Conservation (phyloP, 2,113 vertebrate species). For the Benitochromis conjunctus region DNA sequence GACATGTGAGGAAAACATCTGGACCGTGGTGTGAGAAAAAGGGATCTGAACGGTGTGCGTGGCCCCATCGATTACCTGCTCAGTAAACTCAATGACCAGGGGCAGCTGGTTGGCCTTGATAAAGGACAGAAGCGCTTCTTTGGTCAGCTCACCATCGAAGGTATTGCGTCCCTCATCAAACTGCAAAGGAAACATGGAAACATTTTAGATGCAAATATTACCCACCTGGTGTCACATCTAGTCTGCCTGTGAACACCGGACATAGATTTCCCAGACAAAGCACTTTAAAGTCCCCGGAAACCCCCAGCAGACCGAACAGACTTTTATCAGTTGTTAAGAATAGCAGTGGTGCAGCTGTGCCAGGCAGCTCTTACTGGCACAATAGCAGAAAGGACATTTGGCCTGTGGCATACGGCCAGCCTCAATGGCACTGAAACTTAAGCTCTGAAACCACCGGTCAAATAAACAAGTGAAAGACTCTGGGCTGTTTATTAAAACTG, state of each 20-base stretch:
- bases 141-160: slow-evolving; percentile 88
- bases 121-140: slow-evolving; percentile 85
- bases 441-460: neutral
- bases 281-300: slow-evolving; percentile 1
- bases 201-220: neutral
- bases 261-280: slow-evolving; percentile 24
- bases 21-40: neutral
- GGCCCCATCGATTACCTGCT: slow-evolving; percentile 78
- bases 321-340: slow-evolving; percentile 38
- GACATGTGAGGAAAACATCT: neutral
- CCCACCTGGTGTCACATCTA: neutral
- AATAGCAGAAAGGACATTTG: neutral
- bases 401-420: neutral
- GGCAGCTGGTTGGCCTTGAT: slow-evolving; percentile 93
- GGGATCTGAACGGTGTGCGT: fast-evolving
- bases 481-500: slow-evolving; percentile 27
- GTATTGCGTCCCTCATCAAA: slow-evolving; percentile 93
- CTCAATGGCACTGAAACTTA: slow-evolving; percentile 2
- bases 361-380: slow-evolving; percentile 27
- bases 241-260: slow-evolving; percentile 39
- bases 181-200: slow-evolving; percentile 64
- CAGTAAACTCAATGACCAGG: slow-evolving; percentile 96
- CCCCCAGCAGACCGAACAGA: neutral
- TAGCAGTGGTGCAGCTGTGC: slow-evolving; percentile 5
- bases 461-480: slow-evolving; percentile 31